A percentile compares a stretch with the other conserved stretches of the same genome.
phyloP scores from a whole-genome alignment of 2,113 vertebrate genomes.

The Nothoprocta perdicaria region DNA sequence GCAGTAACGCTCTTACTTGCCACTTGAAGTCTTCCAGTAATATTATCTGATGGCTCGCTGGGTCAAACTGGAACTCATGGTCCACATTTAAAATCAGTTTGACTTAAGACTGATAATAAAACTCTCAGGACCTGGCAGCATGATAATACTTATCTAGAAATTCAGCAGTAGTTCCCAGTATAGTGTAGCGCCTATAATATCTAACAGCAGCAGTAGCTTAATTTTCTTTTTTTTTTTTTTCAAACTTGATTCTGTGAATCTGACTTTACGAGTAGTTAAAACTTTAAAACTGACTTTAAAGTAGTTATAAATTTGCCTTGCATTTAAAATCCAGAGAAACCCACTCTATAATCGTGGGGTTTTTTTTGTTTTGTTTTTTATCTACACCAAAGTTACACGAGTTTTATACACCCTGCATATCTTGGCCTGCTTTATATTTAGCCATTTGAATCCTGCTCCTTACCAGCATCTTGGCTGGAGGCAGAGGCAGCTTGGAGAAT shows the following conservation, averaged over 20 bases:
- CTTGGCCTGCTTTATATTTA: neutral
- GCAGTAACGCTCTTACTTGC: neutral
- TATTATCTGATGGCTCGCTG: accelerated
- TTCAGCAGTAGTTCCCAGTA: neutral
- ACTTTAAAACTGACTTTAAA: too few species aligned
- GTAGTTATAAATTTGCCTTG: neutral
- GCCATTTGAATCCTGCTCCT: neutral
- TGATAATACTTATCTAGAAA: neutral
- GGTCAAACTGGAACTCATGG: accelerated
- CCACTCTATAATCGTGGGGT: accelerated
- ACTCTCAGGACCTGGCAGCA: neutral
- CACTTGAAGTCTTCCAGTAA: neutral
- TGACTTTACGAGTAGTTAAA: neutral
- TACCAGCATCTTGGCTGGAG: neutral
- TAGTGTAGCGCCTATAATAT: neutral
- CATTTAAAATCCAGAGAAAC: neutral
- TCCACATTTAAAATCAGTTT: neutral
- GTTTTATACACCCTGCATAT: neutral
- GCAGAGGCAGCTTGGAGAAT: neutral
- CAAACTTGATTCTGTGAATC: neutral
- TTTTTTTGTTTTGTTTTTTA: neutral
- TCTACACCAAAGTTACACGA: neutral
- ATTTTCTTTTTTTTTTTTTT: too few species aligned
- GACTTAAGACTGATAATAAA: neutral
- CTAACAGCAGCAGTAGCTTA: neutral